Base-by-base conservation (phyloP, 1,140 invertebrate species). In the Eufriesea mexicana region DNA sequence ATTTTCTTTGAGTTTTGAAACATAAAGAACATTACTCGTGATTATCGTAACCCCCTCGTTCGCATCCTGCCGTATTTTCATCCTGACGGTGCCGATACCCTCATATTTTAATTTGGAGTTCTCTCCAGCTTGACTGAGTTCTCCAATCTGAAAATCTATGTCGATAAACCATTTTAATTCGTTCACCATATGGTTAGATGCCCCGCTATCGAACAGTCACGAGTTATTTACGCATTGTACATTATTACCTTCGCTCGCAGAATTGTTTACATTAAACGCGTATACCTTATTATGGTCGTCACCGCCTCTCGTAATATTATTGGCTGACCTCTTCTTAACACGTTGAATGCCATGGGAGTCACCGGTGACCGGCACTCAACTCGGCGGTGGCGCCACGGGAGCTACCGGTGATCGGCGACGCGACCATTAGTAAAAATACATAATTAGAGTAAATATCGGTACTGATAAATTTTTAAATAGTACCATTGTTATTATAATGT, bases 161-260 rank as follows among this genome's bases (percentile, higher is more conserved):
- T 55, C 35, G 5, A 14, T 45, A 8, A 78, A 78, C 23, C 64
- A 78, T 57, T 57, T 68, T 14, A 67, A 23, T n/a, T 78, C 5
- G 54, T 78, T 78, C 0, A 25, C 75, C 75, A 78, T 67, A 25
- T 78, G 75, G 23, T 78, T 78, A 9, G 75, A 23, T 2, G 64
- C 75, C 0, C 64, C 75, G 42, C 75, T 78, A 12, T 78, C 51
- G 1, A 78, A 67, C 57, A 78, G 18, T 64, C 75, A 78, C 10
- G 20, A 25, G 7, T 66, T 42, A 1, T 14, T 6, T 23, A 67
- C n/a, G n/a, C n/a, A n/a, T n/a, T n/a, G n/a, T n/a, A n/a, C n/a
- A n/a, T n/a, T 47, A 76, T 76, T 62, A 49, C 57, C n/a, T 67
- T 49, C 16, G 4, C 25, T 10, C 7, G 42, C 9, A 10, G 49